Percentiles rank a stretch among this genome's conserved stretches.
Evolutionary conservation across 1,140 invertebrate species (phyloP).

Genomic region (Trissolcus basalis): DNA sequence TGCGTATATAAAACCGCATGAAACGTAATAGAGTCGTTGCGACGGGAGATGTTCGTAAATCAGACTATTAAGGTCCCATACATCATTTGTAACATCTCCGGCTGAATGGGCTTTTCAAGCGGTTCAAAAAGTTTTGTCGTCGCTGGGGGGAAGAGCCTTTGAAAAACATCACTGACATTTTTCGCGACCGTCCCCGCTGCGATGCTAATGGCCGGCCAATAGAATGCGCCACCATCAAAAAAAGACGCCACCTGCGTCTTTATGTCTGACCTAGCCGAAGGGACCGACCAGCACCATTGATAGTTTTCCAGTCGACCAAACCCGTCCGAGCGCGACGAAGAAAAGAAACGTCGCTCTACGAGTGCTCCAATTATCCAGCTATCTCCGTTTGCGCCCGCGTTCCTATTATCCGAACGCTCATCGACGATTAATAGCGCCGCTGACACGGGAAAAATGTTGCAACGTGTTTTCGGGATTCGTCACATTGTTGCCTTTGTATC

Average conservation of each 20-base stretch:
- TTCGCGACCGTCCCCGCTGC: conserved; percentile 44
- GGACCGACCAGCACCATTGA: conserved; percentile 36
- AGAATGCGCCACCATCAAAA: conserved; percentile 19
- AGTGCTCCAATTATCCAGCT: conserved; percentile 9
- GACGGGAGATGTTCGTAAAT: conserved; percentile 41
- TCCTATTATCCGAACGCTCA: too few species aligned
- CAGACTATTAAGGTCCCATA: conserved; percentile 54
- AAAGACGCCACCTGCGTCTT: conserved; percentile 57
- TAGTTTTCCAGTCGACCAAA: conserved; percentile 47
- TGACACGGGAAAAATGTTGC: conserved; percentile 35
- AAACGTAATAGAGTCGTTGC: conserved; percentile 51
- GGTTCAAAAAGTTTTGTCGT: conserved; percentile 37
- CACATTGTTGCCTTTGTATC: conserved; percentile 32
- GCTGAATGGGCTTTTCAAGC: conserved; percentile 43
- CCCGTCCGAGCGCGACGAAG: conserved; percentile 17
- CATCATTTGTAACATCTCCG: conserved; percentile 47
- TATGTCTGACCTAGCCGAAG: conserved; percentile 19
- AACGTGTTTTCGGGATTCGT: conserved; percentile 38
- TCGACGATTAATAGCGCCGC: conserved; percentile 42
- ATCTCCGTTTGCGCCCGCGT: too few species aligned
- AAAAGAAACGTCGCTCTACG: conserved; percentile 21
- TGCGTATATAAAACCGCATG: conserved; percentile 37
- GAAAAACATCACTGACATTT: conserved; percentile 27
- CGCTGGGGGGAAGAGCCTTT: conserved; percentile 27
- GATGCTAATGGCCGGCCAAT: conserved; percentile 56